Conservation (phyloP, 2,797 vertebrate species). For the Cynodonichthys magdalenae region DNA sequence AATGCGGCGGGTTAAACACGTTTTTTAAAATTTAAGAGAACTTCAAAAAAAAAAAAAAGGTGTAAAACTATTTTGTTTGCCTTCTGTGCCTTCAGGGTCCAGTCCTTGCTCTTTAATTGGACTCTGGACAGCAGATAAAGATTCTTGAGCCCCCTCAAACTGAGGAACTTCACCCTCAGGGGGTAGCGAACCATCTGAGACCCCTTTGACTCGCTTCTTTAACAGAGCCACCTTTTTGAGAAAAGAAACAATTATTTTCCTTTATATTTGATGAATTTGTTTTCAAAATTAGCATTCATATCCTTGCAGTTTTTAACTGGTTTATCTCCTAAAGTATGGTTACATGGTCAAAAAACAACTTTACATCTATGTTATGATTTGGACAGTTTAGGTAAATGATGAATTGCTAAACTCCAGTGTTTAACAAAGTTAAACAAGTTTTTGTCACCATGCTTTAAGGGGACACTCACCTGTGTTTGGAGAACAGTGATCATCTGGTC, state of each 20-base stretch:
- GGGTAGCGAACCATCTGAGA: conserved; percentile 61
- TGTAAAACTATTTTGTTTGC: conserved; percentile 41
- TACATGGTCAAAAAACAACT: background rate
- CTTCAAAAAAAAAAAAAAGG: background rate
- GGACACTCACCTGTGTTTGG: conserved; percentile 89
- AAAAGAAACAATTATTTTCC: background rate
- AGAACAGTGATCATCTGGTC: conserved; percentile 96
- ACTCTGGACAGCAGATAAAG: conserved; percentile 67
- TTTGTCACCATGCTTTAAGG: background rate
- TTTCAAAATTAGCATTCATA: background rate
- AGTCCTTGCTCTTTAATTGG: conserved; percentile 69
- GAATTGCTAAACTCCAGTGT: too few relatives aligned
- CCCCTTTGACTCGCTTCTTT: conserved; percentile 85
- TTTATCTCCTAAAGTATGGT: too few relatives aligned
- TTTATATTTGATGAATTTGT: background rate
- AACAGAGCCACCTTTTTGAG: conserved; percentile 87
- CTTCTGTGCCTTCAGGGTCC: conserved; percentile 64
- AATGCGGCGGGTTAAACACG: conserved; percentile 9
- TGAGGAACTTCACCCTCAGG: conserved; percentile 54
- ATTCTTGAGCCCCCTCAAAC: conserved; percentile 49
- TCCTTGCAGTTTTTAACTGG: too few relatives aligned
- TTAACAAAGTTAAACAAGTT: background rate
- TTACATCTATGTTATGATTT: background rate
- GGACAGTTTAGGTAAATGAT: too few relatives aligned
- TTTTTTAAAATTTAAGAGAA: background rate